A percentile compares a stretch with the other conserved stretches of the same genome.
Conservation (phyloP, 2,888 invertebrate species). For the Laothoe populi region DNA sequence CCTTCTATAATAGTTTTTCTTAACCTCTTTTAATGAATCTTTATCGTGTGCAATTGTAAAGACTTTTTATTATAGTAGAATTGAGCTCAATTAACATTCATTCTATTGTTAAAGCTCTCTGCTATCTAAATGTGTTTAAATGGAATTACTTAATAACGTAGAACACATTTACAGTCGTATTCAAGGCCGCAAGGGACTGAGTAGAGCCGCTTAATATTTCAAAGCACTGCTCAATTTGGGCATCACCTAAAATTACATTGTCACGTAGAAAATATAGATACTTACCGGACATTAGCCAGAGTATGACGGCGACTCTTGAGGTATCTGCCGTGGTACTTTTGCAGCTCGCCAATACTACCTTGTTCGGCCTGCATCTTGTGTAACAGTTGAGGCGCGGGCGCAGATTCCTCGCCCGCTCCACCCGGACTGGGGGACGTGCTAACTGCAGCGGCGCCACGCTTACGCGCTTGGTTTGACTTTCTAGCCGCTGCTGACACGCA, state of each 20-base stretch:
- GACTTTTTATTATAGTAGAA: no score
- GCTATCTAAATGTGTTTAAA: not conserved
- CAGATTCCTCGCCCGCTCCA: constrained; percentile 67
- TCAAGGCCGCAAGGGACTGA: constrained; percentile 1
- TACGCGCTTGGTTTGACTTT: constrained; percentile 80
- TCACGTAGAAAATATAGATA: constrained; percentile 41
- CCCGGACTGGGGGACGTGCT: constrained; percentile 56
- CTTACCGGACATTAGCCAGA: constrained; percentile 96
- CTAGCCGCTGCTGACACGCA: constrained; percentile 83
- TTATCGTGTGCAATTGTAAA: no score
- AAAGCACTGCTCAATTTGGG: not conserved
- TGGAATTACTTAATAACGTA: not conserved
- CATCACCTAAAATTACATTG: not conserved
- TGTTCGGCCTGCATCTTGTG: constrained; percentile 96
- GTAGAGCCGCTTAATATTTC: not conserved
- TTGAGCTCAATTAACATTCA: no score
- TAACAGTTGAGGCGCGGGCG: constrained; percentile 62
- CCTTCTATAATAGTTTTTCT: no score
- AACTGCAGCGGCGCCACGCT: constrained; percentile 75
- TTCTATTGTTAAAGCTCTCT: no score
- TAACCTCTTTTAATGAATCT: no score
- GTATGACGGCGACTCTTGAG: constrained; percentile 95
- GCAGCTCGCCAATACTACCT: constrained; percentile 95
- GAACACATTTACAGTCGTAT: not conserved
- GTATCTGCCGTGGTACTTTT: constrained; percentile 94